A percentile compares a stretch with the other conserved stretches of the same genome.
These are phyloP conservation scores for Eilema griseolum DNA, from an alignment of 2,888 invertebrate species.

Conservation along the genomic window DNA sequence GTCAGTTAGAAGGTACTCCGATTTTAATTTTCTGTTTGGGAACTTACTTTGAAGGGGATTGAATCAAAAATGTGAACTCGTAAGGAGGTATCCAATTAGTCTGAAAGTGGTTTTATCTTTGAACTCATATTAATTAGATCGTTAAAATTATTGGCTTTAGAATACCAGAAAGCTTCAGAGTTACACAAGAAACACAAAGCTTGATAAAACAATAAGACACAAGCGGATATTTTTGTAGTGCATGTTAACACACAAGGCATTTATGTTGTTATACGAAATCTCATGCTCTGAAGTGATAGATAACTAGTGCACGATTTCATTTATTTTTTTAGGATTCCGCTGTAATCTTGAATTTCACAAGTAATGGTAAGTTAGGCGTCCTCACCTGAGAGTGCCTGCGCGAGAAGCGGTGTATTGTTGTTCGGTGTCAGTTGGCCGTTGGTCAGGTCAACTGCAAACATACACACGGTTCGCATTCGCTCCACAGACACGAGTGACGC, in stretches of 20 bases:
- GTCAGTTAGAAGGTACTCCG: neutral
- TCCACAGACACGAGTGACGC: conserved; percentile 75
- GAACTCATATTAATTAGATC: neutral
- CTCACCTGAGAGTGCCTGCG: conserved; percentile 98
- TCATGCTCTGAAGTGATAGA: conserved; percentile 35
- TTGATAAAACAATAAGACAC: conserved; percentile 34
- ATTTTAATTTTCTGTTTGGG: conserved; percentile 5
- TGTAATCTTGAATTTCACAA: conserved; percentile 49
- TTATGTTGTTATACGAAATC: conserved; percentile 25
- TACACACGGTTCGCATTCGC: conserved; percentile 88
- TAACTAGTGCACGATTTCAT: conserved; percentile 27
- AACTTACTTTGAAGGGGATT: neutral
- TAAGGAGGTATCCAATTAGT: conserved; percentile 2
- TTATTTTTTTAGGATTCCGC: conserved; percentile 16
- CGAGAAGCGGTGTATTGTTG: conserved; percentile 98
- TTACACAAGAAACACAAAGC: conserved; percentile 34
- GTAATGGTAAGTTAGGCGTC: conserved; percentile 58
- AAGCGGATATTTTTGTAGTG: conserved; percentile 50
- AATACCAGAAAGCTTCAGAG: conserved; percentile 15
- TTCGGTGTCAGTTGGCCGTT: conserved; percentile 98
- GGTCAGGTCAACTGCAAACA: conserved; percentile 97
- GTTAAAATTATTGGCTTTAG: neutral
- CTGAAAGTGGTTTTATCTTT: conserved; percentile 1
- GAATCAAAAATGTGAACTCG: conserved; percentile 8
- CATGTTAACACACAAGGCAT: conserved; percentile 25